These are phyloP conservation scores for Himalopsyche phryganea DNA, from an alignment of 1,140 invertebrate species.

Conservation along the genomic window DNA sequence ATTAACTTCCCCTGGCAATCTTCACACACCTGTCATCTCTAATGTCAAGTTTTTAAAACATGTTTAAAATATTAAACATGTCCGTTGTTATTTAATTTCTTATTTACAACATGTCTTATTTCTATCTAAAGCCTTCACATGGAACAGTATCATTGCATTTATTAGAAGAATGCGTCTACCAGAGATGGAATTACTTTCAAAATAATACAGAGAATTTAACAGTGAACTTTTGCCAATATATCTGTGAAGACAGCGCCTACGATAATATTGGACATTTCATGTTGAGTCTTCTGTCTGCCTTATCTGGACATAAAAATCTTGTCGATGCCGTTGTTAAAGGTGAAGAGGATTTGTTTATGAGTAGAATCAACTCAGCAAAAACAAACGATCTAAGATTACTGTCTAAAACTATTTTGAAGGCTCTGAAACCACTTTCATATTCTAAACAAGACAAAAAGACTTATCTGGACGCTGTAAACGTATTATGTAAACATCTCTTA, in stretches of 20 bases:
- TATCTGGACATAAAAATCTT: conserved; percentile 37
- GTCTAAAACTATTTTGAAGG: conserved; percentile 42
- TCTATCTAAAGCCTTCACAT: conserved; percentile 23
- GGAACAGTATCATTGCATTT: conserved; percentile 27
- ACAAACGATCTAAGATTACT: conserved; percentile 42
- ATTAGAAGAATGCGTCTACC: conserved; percentile 28
- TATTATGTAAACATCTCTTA: conserved; percentile 39
- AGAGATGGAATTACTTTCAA: conserved; percentile 25
- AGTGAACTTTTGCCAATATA: conserved; percentile 43
- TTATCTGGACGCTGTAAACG: conserved; percentile 36
- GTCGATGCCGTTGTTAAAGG: conserved; percentile 37
- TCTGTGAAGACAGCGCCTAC: conserved; percentile 55
- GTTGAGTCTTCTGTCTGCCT: conserved; percentile 47
- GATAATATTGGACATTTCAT: conserved; percentile 58
- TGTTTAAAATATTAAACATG: too few relatives aligned
- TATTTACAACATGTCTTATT: conserved; percentile 28
- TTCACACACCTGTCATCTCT: too few relatives aligned
- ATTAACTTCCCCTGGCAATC: too few relatives aligned
- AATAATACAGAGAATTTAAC: background rate
- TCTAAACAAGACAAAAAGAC: background rate
- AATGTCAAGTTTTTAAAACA: too few relatives aligned
- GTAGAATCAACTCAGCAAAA: conserved; percentile 37
- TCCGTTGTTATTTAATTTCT: too few relatives aligned
- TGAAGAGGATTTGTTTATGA: conserved; percentile 40
- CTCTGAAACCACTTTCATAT: conserved; percentile 34